Evolutionary conservation across 2,888 invertebrate genomes (phyloP).

Genomic region (Pollenia angustigena): DNA sequence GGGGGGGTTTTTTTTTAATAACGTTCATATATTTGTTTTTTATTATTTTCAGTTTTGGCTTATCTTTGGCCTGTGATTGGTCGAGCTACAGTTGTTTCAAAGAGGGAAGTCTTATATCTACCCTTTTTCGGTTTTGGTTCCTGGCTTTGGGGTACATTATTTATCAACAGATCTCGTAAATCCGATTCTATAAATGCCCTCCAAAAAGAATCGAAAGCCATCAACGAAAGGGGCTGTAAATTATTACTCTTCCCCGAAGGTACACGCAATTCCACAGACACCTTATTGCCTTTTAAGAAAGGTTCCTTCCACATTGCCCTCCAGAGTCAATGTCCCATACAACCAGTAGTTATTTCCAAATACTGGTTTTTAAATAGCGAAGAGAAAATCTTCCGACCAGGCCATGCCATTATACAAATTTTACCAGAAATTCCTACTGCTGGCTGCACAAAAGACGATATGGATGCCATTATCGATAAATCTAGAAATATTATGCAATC

Average conservation of each 20-base stretch:
- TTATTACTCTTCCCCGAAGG: constrained; percentile 97
- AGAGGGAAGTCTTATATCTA: constrained; percentile 92
- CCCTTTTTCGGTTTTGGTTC: constrained; percentile 93
- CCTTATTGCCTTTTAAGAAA: constrained; percentile 95
- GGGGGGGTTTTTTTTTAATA: background rate
- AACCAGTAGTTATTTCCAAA: constrained; percentile 94
- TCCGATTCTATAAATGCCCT: constrained; percentile 89
- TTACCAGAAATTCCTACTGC: constrained; percentile 89
- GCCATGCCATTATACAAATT: constrained; percentile 89
- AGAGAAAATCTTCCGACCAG: constrained; percentile 88
- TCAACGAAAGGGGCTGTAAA: constrained; percentile 88
- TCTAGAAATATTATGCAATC: constrained; percentile 88
- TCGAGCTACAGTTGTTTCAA: constrained; percentile 92
- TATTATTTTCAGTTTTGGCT: constrained; percentile 86
- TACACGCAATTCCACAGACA: constrained; percentile 91
- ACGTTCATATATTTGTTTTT: constrained; percentile 20
- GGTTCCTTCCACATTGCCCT: constrained; percentile 98
- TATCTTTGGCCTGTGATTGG: constrained; percentile 93
- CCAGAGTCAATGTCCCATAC: constrained; percentile 92
- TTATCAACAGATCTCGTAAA: constrained; percentile 91
- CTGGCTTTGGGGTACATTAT: constrained; percentile 95
- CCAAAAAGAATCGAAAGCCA: constrained; percentile 89
- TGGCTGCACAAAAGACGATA: constrained; percentile 87
- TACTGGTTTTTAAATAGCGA: constrained; percentile 90
- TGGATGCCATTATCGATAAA: constrained; percentile 88